A percentile compares a stretch with the other conserved stretches of the same genome.
phyloP scores from a whole-genome alignment of 2,113 vertebrate species.

The Telmatochromis sp. region DNA sequence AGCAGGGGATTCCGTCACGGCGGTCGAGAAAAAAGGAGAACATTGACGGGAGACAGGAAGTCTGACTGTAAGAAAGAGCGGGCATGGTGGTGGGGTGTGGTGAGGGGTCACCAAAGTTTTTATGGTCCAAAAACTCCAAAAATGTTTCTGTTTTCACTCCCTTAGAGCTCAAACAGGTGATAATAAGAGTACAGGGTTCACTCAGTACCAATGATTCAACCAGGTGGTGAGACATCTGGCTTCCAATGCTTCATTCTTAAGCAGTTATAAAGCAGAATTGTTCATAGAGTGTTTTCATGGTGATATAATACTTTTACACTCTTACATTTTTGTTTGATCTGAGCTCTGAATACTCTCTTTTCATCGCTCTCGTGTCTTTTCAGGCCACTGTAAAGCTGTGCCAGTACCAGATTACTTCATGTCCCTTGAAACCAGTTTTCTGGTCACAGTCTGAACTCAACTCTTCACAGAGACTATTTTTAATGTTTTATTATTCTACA shows the following conservation, averaged over 20 bases:
- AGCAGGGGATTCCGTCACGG: conserved; percentile 84
- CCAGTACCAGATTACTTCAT: not conserved
- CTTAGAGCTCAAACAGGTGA: not conserved
- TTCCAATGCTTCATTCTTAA: not conserved
- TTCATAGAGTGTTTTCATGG: not conserved
- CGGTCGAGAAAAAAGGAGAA: conserved; percentile 66
- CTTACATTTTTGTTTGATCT: not conserved
- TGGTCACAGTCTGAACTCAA: not conserved
- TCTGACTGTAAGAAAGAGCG: conserved; percentile 37
- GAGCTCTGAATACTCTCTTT: not conserved
- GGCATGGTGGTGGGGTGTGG: not conserved
- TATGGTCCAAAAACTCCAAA: not conserved
- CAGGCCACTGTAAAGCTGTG: not conserved
- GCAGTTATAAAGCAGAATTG: not conserved
- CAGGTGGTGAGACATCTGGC: not conserved
- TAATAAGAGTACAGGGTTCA: not conserved
- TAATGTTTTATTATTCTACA: conserved; percentile 22
- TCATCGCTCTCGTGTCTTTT: not conserved
- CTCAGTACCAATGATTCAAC: not conserved
- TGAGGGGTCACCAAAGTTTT: not conserved
- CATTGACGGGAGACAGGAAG: conserved; percentile 78
- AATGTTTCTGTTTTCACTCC: not conserved
- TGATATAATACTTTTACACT: not conserved
- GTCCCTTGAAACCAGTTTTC: not conserved
- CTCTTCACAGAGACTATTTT: conserved; percentile 14